A percentile compares a stretch with the other conserved stretches of the same genome.
Conservation (phyloP, 2,888 invertebrate genomes). For the Smittia aterrima region DNA sequence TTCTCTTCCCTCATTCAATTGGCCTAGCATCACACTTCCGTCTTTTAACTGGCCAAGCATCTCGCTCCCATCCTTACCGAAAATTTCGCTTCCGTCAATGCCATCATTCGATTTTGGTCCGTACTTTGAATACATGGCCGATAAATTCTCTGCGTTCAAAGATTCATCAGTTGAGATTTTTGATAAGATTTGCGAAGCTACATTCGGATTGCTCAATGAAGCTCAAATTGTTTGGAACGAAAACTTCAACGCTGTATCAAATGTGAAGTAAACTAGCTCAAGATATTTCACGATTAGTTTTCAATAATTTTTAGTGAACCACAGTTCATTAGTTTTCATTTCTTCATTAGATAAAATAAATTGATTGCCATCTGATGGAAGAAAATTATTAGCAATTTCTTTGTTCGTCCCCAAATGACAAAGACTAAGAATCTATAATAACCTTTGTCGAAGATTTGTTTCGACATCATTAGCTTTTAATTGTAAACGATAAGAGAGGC, state of each 20-base stretch:
- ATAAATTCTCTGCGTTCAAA: constrained; percentile 8
- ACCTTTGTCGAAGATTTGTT: no score
- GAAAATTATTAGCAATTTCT: neutral
- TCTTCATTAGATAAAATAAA: neutral
- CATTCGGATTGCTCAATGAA: constrained; percentile 49
- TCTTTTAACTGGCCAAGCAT: neutral
- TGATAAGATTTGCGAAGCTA: constrained; percentile 64
- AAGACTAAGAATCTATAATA: no score
- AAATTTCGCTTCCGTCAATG: constrained; percentile 17
- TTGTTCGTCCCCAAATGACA: no score
- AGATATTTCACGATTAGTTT: no score
- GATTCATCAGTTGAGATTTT: constrained; percentile 68
- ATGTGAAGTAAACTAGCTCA: neutral
- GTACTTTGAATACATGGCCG: neutral
- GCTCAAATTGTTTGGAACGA: constrained; percentile 54
- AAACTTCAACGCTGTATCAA: constrained; percentile 47
- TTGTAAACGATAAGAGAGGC: no score
- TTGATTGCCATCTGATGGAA: neutral
- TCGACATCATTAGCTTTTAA: no score
- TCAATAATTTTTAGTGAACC: no score
- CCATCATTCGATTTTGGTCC: constrained; percentile 20
- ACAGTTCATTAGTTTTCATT: neutral
- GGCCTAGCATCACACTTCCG: neutral
- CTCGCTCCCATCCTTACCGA: constrained; percentile 20
- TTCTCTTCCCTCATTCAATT: neutral